These are phyloP conservation scores for Enoplosus armatus DNA, from an alignment of 2,797 vertebrate species.

Conservation along the genomic window DNA sequence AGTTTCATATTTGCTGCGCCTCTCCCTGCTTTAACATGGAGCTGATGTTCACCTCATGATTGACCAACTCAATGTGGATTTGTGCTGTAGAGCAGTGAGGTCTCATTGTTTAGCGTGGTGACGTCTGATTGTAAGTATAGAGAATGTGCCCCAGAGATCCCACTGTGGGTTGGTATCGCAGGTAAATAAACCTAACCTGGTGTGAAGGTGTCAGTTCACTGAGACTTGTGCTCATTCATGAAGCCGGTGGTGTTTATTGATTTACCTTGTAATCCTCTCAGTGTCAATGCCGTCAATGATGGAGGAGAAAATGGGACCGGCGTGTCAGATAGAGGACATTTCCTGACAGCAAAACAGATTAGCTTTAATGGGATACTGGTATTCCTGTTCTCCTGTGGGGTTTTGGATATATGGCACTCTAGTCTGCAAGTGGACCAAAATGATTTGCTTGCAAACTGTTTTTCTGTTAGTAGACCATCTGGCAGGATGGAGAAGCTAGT, in stretches of 20 bases:
- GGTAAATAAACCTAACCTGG: constrained; percentile 55
- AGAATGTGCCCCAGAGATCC: constrained; percentile 33
- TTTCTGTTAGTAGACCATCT: constrained; percentile 2
- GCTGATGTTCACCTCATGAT: constrained; percentile 26
- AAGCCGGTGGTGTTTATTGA: constrained; percentile 75
- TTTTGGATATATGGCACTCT: constrained; percentile 1
- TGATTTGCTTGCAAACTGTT: constrained; percentile 3
- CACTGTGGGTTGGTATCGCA: constrained; percentile 48
- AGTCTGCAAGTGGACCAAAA: constrained; percentile 6
- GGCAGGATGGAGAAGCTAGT: neutral
- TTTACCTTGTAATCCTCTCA: constrained; percentile 79
- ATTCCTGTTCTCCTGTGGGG: constrained; percentile 41
- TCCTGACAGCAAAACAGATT: constrained; percentile 64
- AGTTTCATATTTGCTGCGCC: neutral
- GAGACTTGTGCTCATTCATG: constrained; percentile 58
- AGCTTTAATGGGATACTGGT: constrained; percentile 58
- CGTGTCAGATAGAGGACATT: constrained; percentile 57
- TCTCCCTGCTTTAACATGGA: constrained; percentile 1
- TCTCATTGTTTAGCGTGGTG: constrained; percentile 42
- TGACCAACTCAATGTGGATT: constrained; percentile 44
- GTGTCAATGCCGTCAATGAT: constrained; percentile 67
- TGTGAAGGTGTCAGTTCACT: constrained; percentile 63
- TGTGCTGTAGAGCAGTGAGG: constrained; percentile 24
- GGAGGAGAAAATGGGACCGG: constrained; percentile 53
- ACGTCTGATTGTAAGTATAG: constrained; percentile 52